Evolutionary conservation across 2,797 vertebrate genomes (phyloP), one percentile per base, ranked within the genome.

Genomic region (Fringilla coelebs): DNA sequence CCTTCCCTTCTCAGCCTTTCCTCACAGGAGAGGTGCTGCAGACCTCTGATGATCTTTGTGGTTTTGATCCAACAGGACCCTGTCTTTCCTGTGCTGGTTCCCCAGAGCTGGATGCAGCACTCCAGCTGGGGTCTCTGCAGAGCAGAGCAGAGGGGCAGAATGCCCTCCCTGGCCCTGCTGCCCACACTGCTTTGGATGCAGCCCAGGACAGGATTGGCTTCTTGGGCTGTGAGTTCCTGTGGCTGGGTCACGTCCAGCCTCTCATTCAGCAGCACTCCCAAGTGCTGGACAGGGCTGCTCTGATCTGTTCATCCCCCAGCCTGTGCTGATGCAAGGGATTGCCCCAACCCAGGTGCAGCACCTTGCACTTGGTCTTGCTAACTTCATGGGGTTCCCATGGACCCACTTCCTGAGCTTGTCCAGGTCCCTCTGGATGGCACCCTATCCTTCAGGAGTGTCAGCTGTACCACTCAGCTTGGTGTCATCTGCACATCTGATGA

Each of bases 131-230:
- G 7, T 58, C 8, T 70, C 6, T 7, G 14, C 36, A 32, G 14
- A 79, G 41, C 11, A 57, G 16, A 66, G 55, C 12, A 52, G 51
- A 58, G 31, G 28, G 8, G 5, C 14, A 76, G 51, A 60, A 65
- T 71, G 31, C 21, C 19, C 14, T 71, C 38, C 28, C 34, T 48
- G 0, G 1, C 26, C 32, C 77, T 71, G 40, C 68, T 75, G 38
- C 3, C 16, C 41, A 29, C 0, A 0, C 17, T 29, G 20, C n/a
- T 90, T 15, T 68, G 45, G 49, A 11, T 62, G 36, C 49, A 57
- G n/a, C 49, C 55, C n/a, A 20, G 43, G 43, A 17, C 26, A n/a
- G 1, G 0, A 3, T 3, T 61, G 41, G 36, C 29, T 43, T 1
- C 2, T 54, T 49, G 54, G 36, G 54, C 74, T 85, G 52, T 1